A percentile compares a stretch with the other conserved stretches of the same genome.
Evolutionary conservation across 2,888 invertebrate species (phyloP).

Genomic region (Emmelina monodactyla): DNA sequence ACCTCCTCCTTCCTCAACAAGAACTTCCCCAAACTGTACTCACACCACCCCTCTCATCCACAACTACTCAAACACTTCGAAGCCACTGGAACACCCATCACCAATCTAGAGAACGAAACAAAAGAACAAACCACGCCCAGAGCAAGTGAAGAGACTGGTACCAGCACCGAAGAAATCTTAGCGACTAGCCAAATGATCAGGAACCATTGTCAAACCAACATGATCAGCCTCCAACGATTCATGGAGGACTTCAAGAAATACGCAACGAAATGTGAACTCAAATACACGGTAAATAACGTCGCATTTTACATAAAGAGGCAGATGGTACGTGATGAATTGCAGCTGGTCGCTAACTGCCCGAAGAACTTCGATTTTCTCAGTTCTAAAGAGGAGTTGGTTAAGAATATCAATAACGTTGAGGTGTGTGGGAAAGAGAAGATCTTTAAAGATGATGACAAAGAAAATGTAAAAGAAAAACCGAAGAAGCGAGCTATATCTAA

Average conservation of each 20-base stretch:
- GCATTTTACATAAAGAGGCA: conserved; percentile 28
- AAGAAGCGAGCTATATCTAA: neutral
- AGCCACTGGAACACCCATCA: conserved; percentile 19
- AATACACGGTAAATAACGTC: conserved; percentile 26
- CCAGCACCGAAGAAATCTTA: conserved; percentile 24
- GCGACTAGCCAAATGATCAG: conserved; percentile 31
- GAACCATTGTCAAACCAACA: conserved; percentile 26
- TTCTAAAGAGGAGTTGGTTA: neutral
- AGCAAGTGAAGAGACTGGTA: conserved; percentile 16
- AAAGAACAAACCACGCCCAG: conserved; percentile 13
- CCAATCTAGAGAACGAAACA: conserved; percentile 23
- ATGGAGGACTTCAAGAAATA: conserved; percentile 27
- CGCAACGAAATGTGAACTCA: conserved; percentile 21
- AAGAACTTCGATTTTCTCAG: conserved; percentile 21
- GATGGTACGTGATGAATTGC: conserved; percentile 27
- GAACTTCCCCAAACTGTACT: conserved; percentile 30
- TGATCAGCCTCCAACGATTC: conserved; percentile 23
- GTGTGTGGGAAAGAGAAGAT: neutral
- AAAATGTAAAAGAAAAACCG: neutral
- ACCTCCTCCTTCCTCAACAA: conserved; percentile 22
- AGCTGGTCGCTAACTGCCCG: conserved; percentile 22
- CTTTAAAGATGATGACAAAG: neutral
- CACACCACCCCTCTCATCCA: conserved; percentile 14
- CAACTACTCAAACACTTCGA: conserved; percentile 12
- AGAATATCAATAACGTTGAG: neutral